These are phyloP conservation scores for Ceyx melanurus DNA, from an alignment of 2,113 vertebrate genomes.

Conservation along the genomic window DNA sequence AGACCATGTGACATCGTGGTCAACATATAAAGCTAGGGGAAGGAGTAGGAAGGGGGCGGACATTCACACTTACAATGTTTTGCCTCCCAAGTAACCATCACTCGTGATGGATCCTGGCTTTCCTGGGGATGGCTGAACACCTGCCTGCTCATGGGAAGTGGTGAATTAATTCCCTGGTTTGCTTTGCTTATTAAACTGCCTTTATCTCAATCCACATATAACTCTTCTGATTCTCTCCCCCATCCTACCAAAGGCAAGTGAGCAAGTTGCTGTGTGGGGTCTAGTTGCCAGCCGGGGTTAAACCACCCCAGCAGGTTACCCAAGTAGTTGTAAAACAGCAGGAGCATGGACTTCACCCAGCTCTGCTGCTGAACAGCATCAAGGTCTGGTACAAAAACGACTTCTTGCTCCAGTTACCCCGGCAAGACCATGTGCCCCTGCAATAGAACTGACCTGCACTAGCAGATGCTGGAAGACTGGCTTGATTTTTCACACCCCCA, in stretches of 20 bases:
- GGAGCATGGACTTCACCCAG: accelerated
- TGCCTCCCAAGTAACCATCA: neutral
- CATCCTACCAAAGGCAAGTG: neutral
- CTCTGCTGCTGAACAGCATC: neutral
- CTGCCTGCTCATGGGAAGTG: neutral
- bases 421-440: neutral
- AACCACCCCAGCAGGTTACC: neutral
- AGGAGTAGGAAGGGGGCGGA: neutral
- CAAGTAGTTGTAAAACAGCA: neutral
- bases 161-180: neutral
- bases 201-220: neutral
- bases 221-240: no score
- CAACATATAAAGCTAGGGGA: neutral
- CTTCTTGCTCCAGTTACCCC: neutral
- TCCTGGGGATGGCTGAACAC: neutral
- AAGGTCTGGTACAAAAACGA: neutral
- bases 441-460: accelerated
- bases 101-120: neutral
- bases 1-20: neutral
- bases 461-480: neutral
- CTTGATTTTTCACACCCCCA: accelerated
- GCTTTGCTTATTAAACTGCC: neutral
- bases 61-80: no score
- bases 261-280: neutral
- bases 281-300: neutral